Base-by-base conservation (phyloP, 2,113 vertebrate species). In the Murina feae region DNA sequence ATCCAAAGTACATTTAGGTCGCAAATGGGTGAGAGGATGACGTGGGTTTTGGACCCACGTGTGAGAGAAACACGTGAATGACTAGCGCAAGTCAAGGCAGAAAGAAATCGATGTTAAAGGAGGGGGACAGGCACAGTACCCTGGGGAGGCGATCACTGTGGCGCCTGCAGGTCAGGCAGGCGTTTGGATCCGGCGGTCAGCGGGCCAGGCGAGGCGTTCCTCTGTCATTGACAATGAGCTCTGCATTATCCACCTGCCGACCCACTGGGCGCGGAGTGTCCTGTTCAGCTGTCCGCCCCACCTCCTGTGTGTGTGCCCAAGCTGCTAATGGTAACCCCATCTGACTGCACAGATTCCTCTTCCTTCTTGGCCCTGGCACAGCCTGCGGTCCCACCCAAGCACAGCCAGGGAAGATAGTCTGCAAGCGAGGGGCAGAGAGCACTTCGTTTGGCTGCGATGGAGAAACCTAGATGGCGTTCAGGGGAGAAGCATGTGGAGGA, bases 111-210 rank as follows among this genome's bases (percentile, higher is more conserved):
- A 21, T n/a, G 42, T 32, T 25, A 51, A 78, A 58, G 65, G 35
- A 72, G 65, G 53, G 75, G 49, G 28, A 6, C 4, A 20, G 69
- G 65, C 55, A 39, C 65, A 69, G 65, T 5, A 7, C 60, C 2
- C 60, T n/a, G 35, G 10, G 16, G 5, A 13, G 35, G 37, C 4
- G 35, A 2, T 17, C 11, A 2, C 8, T 4, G 30, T 37, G 65
- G 30, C 12, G 11, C 37, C 85, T 28, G 55, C 2, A 8, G 66
- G 39, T 66, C 72, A 42, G 47, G 60, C 6, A 75, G 88, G 17
- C 17, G 0, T 5, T 53, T 6, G n/a, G 5, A 4, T 3, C 4
- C 32, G 17, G 14, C 32, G 78, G n/a, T 37, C 28, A 1, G 6
- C 35, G 17, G 60, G 42, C 18, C 4, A 12, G 11, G 44, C 35